Evolutionary conservation across 2,888 invertebrate species (phyloP), one percentile per base, ranked within the genome.

Genomic region (Macrosiphum euphorbiae): DNA sequence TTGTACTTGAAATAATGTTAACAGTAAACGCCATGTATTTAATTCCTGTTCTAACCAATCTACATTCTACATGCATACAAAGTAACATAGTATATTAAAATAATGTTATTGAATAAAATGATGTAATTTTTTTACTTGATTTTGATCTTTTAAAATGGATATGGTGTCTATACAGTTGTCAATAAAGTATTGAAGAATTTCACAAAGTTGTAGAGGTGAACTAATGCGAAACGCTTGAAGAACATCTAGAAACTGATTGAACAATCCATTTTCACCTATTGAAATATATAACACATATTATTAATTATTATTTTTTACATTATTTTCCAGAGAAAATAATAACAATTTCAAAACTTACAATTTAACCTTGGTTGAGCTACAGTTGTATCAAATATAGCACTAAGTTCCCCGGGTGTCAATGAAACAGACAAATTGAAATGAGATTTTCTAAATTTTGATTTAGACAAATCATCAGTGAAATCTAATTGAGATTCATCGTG

Each of bases 21-120:
- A 97, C 11, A 99, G 95, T 50, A 99, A 96, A 95, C 98, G 97
- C 99, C 99, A 99, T 0, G 98, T 98, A 95, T 98, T 98, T 61
- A 98, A 97, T 95, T 99, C 99, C 95, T 97, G 97, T 94, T 97
- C 97, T 78, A 99, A 95, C 95, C 95, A 95, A 26, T 94, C 94
- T 95, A 95, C 93, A 95, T 95, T 95, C 96, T 96, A 94, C 13
- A 95, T 95, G 67, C 67, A 47, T 44, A 91, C 90, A 85, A 91
- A 24, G 44, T 88, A 52, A 90, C 28, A 93, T 24, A 91, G 44
- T 86, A 58, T 61, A 89, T 94, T 28, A 52, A 58, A 90, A 88
- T 35, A 28, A 86, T 4, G 3, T 28, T 28, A n/a, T 16, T 47
- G 5, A 41, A 41, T 35, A 55, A 41, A 88, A 55, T n/a, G 8